A percentile compares a stretch with the other conserved stretches of the same genome.
phyloP scores from a whole-genome alignment of 2,888 invertebrate genomes.

The Penaeus monodon region DNA sequence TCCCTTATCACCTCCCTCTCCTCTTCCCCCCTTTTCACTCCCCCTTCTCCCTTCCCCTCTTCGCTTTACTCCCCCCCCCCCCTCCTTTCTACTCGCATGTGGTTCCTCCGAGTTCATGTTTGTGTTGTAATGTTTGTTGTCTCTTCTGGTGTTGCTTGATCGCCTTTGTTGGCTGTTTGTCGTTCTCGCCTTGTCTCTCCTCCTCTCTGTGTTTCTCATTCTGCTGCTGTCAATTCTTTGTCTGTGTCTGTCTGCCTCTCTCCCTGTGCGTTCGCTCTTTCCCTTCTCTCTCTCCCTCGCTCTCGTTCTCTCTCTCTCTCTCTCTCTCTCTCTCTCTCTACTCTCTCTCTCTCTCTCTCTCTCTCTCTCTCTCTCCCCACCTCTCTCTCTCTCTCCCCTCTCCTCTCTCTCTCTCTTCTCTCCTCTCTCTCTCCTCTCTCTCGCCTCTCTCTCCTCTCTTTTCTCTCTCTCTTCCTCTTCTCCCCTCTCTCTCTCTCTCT shows the following conservation, averaged over 20 bases:
- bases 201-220: background rate
- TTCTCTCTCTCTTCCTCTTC: background rate
- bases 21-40: background rate
- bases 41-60: background rate
- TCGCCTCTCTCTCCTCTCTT: constrained; percentile 7
- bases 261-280: background rate
- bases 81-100: background rate
- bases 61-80: background rate
- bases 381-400: too few relatives aligned
- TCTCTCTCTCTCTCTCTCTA: constrained; percentile 19
- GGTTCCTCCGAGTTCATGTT: too few relatives aligned
- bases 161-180: background rate
- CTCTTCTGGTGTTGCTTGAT: background rate
- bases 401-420: too few relatives aligned
- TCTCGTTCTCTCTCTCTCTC: constrained; percentile 22
- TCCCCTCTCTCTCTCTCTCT: too few relatives aligned
- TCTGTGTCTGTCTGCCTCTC: background rate
- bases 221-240: background rate
- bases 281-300: background rate
- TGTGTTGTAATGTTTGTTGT: too few relatives aligned
- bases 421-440: too few relatives aligned
- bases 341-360: constrained; percentile 5
- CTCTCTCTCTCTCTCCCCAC: background rate
- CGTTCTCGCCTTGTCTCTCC: background rate
- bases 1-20: too few relatives aligned